Conservation (phyloP, 92 coral and sea anemone genomes). For the Palythoa heliodiscus region DNA sequence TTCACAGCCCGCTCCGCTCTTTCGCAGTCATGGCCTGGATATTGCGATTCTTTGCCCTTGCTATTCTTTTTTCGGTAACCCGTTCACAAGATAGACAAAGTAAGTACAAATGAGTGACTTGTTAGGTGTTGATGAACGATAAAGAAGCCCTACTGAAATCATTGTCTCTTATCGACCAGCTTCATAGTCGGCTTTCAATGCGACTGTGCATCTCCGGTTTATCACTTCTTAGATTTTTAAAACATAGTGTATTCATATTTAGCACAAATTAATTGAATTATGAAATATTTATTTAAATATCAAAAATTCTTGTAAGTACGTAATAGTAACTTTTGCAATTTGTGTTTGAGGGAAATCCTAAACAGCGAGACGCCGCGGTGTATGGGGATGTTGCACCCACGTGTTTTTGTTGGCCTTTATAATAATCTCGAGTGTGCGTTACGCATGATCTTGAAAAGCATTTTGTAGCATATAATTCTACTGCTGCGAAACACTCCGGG, state of each 20-base stretch:
- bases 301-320: no score
- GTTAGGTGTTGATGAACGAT: not conserved
- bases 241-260: no score
- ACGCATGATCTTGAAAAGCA: not conserved
- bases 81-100: slow-evolving; percentile 13
- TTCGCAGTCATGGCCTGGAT: not conserved
- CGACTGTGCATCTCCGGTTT: no score
- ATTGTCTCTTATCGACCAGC: not conserved
- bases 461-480: not conserved
- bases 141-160: not conserved
- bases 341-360: no score
- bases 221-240: no score
- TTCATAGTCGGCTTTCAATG: not conserved
- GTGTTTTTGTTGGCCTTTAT: not conserved
- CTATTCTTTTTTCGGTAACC: slow-evolving; percentile 1
- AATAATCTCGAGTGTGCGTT: not conserved
- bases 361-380: no score
- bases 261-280: no score
- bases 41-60: not conserved
- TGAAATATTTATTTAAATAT: no score
- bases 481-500: not conserved
- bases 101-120: not conserved
- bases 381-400: no score
- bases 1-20: not conserved
- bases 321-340: no score